These are phyloP conservation scores for Coregonus sp. DNA, from an alignment of 2,797 vertebrate genomes.

Conservation along the genomic window DNA sequence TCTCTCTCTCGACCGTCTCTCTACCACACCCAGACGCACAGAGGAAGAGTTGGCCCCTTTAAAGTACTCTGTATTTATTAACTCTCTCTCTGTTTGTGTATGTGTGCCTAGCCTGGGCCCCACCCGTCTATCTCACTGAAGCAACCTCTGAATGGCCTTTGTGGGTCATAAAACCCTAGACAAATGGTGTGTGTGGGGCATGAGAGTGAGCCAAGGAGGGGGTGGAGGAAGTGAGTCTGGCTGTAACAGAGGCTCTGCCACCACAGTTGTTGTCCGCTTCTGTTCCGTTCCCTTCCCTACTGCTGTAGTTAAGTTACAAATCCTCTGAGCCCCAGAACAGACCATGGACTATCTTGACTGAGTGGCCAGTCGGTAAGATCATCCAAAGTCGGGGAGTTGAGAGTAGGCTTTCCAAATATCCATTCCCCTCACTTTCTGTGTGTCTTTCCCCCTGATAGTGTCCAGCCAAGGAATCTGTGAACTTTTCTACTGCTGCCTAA, in stretches of 20 bases:
- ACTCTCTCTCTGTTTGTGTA: neutral
- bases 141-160: constrained; percentile 27
- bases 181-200: constrained; percentile 41
- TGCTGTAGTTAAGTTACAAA: constrained; percentile 7
- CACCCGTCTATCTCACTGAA: constrained; percentile 25
- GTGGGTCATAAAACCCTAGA: constrained; percentile 41
- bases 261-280: constrained; percentile 15
- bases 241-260: neutral
- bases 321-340: neutral
- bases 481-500: neutral
- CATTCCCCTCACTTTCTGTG: neutral
- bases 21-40: neutral
- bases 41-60: constrained; percentile 8
- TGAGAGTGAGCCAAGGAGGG: constrained; percentile 40
- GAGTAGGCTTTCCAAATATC: neutral
- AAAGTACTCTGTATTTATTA: neutral
- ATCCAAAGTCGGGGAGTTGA: neutral
- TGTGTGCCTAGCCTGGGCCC: constrained; percentile 2
- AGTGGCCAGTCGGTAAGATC: neutral
- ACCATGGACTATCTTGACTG: too few species aligned
- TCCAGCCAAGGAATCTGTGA: neutral
- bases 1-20: too few species aligned
- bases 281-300: constrained; percentile 6
- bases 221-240: neutral
- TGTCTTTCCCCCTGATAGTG: neutral